These are phyloP conservation scores for Scomber japonicus DNA, from an alignment of 2,113 vertebrate species.

Conservation along the genomic window DNA sequence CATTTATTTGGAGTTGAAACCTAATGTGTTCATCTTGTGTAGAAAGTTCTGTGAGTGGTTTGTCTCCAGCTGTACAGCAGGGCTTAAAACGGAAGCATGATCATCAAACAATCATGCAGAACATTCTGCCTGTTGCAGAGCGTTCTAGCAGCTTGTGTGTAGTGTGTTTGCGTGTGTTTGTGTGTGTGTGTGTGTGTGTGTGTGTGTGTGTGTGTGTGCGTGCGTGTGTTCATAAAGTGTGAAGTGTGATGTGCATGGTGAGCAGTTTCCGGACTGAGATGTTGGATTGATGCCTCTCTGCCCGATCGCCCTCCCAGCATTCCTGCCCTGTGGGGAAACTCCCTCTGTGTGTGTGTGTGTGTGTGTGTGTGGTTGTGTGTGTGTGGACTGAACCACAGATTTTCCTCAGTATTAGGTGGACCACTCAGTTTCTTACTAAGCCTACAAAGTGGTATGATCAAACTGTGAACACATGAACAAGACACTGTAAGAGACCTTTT, in stretches of 20 bases:
- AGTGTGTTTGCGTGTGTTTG: too few species aligned
- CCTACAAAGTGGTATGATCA: not conserved
- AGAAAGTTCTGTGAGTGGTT: not conserved
- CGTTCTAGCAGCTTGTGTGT: not conserved
- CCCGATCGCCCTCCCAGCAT: not conserved
- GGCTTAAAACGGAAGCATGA: not conserved
- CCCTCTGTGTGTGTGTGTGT: not conserved
- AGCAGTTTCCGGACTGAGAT: not conserved
- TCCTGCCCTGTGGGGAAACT: slow-evolving; percentile 22
- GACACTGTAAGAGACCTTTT: too few species aligned
- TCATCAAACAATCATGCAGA: slow-evolving; percentile 10
- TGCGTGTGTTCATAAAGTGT: not conserved
- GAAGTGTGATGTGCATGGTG: slow-evolving; percentile 7
- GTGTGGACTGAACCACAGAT: slow-evolving; percentile 4
- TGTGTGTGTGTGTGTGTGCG: not conserved
- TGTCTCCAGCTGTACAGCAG: not conserved
- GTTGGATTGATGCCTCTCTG: not conserved
- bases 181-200: too few species aligned
- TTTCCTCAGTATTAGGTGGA: not conserved
- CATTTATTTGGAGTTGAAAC: not conserved
- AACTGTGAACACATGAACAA: not conserved
- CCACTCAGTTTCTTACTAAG: not conserved
- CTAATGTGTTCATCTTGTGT: not conserved
- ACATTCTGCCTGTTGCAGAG: slow-evolving; percentile 18
- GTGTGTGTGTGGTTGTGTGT: not conserved